Evolutionary conservation across 1,140 invertebrate genomes (phyloP).

Genomic region (Steinernema khuongi): DNA sequence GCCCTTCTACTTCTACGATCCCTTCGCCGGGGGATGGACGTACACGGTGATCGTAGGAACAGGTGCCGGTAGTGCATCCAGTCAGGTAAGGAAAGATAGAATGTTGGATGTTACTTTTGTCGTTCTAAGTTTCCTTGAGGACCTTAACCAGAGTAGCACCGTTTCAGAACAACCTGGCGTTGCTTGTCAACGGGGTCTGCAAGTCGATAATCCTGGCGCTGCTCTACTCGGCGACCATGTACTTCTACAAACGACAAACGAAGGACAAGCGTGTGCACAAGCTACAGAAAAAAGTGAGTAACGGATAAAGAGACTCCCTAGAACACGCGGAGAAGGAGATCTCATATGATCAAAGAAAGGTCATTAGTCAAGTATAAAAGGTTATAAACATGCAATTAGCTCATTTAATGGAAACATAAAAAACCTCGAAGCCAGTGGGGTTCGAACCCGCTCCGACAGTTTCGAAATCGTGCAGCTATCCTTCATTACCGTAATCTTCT

Average conservation of each 20-base stretch:
- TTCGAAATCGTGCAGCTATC: not conserved
- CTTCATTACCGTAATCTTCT: not conserved
- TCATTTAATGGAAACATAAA: too few relatives aligned
- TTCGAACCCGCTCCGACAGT: not conserved
- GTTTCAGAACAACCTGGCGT: not conserved
- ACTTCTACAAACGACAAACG: not conserved
- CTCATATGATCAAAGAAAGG: not conserved
- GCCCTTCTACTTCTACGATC: not conserved
- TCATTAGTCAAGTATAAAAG: not conserved
- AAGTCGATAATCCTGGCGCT: not conserved
- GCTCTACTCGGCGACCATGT: not conserved
- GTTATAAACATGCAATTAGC: too few relatives aligned
- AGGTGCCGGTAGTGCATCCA: not conserved
- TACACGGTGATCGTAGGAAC: not conserved
- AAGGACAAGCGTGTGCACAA: not conserved
- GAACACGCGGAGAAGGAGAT: not conserved
- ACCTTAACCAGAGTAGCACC: not conserved
- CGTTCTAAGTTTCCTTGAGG: not conserved
- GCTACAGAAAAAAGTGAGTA: not conserved
- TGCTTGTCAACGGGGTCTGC: not conserved
- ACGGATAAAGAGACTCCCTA: not conserved
- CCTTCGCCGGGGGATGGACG: not conserved
- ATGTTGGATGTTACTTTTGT: too few relatives aligned
- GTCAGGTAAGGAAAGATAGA: not conserved
- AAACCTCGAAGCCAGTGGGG: too few relatives aligned